These are phyloP conservation scores for Megathymus violae DNA, from an alignment of 1,140 invertebrate species.

Conservation along the genomic window DNA sequence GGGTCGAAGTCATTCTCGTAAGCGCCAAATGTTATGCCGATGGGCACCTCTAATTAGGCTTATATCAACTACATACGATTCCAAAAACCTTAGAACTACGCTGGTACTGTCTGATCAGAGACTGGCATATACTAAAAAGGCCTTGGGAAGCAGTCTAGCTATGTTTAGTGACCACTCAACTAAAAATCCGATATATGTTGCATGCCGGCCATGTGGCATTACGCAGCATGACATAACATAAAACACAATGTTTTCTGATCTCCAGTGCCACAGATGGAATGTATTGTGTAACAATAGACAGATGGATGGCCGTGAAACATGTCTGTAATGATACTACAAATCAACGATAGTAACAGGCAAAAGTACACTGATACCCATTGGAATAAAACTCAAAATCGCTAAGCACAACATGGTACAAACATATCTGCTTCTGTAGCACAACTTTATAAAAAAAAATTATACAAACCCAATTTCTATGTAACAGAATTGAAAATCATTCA, in stretches of 20 bases:
- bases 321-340: slow-evolving; percentile 16
- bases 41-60: too few species aligned
- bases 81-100: too few species aligned
- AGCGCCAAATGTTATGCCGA: too few species aligned
- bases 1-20: too few species aligned
- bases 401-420: too few species aligned
- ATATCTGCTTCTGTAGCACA: too few species aligned
- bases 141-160: too few species aligned
- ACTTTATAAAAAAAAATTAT: not conserved
- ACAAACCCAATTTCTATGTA: not conserved
- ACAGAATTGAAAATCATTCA: not conserved
- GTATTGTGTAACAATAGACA: slow-evolving; percentile 27
- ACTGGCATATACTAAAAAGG: too few species aligned
- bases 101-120: too few species aligned
- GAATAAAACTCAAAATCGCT: not conserved
- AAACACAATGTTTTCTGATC: slow-evolving; percentile 7
- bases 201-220: not conserved
- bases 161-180: not conserved
- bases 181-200: not conserved
- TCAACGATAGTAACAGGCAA: not conserved
- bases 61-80: too few species aligned
- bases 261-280: slow-evolving; percentile 19
- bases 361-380: not conserved
- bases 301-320: slow-evolving; percentile 19
- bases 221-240: slow-evolving; percentile 6